These are phyloP conservation scores for Heliconius himera DNA, from an alignment of 1,140 invertebrate genomes.

Conservation along the genomic window DNA sequence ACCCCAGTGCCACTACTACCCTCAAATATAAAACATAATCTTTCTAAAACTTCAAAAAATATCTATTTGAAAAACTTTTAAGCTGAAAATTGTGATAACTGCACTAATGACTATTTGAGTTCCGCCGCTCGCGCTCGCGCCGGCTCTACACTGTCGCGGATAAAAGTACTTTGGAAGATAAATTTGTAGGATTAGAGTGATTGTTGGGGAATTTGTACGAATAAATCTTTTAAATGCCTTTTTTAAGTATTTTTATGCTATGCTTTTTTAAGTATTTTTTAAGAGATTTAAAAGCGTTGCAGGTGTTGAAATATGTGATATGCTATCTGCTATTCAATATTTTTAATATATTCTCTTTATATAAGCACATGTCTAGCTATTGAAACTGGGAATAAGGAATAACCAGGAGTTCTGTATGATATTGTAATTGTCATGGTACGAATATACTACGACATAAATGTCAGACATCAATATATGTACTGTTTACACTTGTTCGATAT, in stretches of 20 bases:
- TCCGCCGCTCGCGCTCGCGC: neutral
- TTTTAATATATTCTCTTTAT: too few relatives aligned
- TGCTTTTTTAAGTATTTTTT: neutral
- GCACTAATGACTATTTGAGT: constrained; percentile 5
- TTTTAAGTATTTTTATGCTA: neutral
- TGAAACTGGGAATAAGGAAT: too few relatives aligned
- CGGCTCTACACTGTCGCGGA: neutral
- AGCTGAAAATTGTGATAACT: constrained; percentile 2
- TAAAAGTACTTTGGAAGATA: constrained; percentile 8
- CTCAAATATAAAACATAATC: neutral
- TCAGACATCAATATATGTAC: too few relatives aligned
- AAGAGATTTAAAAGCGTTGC: neutral
- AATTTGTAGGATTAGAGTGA: neutral
- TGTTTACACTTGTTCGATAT: too few relatives aligned
- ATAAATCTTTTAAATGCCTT: neutral
- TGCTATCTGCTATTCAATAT: too few relatives aligned
- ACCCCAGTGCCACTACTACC: too few relatives aligned
- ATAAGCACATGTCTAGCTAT: too few relatives aligned
- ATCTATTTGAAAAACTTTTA: neutral
- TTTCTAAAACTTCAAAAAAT: neutral
- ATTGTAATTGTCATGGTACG: too few relatives aligned
- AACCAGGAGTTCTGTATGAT: too few relatives aligned
- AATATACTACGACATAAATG: too few relatives aligned
- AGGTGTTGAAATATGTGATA: neutral
- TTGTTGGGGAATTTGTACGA: neutral